Conservation (phyloP, 1,140 invertebrate species). For the Scaptodrosophila lebanonensis region DNA sequence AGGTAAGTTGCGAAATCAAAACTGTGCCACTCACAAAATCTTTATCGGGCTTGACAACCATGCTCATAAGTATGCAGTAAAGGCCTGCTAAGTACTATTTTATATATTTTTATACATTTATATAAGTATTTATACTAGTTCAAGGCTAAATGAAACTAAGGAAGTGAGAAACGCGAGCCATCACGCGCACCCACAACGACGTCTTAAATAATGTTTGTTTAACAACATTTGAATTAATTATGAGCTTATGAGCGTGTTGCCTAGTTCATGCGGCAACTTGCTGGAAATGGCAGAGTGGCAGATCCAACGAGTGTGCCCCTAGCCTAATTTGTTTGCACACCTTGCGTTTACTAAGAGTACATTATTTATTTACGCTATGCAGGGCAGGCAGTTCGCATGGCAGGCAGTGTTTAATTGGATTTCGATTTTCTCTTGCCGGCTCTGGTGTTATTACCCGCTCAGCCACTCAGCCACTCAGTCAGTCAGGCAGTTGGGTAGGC, state of each 20-base stretch:
- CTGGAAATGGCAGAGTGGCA: no score
- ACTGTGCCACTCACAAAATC: background rate
- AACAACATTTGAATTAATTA: slow-evolving; percentile 47
- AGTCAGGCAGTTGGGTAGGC: no score
- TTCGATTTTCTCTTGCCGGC: slow-evolving; percentile 68
- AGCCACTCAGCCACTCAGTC: no score
- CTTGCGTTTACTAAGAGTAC: slow-evolving; percentile 10
- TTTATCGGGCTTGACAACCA: background rate
- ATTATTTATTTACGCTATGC: no score
- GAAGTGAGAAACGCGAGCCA: background rate
- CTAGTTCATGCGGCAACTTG: no score
- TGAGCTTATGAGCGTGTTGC: slow-evolving; percentile 36
- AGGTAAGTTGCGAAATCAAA: slow-evolving; percentile 6
- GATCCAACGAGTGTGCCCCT: slow-evolving; percentile 5
- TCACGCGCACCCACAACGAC: background rate
- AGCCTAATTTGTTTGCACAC: slow-evolving; percentile 43
- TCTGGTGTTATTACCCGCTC: no score
- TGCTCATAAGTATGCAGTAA: slow-evolving; percentile 1
- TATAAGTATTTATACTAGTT: no score
- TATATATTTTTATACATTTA: no score
- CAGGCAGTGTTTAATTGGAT: slow-evolving; percentile 50
- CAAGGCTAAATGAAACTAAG: no score
- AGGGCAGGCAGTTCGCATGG: background rate
- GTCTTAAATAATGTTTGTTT: slow-evolving; percentile 26
- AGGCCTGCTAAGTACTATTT: slow-evolving; percentile 2